Evolutionary conservation across 1,140 invertebrate species (phyloP).

Genomic region (Drosophila mauritiana): DNA sequence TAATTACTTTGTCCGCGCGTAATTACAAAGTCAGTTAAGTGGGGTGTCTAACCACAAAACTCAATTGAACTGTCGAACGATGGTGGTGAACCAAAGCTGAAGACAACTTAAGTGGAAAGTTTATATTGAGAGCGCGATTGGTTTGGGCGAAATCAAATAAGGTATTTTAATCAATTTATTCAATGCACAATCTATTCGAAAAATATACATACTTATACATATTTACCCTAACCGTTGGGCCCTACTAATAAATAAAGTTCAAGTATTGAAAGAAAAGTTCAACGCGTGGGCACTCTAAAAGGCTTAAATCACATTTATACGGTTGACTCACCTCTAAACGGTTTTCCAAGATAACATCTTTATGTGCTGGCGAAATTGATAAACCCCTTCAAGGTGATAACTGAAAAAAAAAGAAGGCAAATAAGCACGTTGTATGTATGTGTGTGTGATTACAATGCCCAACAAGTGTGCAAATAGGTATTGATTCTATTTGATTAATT

Average conservation of each 20-base stretch:
- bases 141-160: background rate
- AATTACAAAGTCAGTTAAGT: conserved; percentile 31
- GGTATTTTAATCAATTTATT: background rate
- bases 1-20: conserved; percentile 33
- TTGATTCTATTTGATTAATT: conserved; percentile 65
- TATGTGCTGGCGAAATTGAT: conserved; percentile 21
- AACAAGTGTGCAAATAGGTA: conserved; percentile 50
- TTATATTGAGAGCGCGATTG: background rate
- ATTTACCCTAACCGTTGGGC: background rate
- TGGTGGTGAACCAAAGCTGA: conserved; percentile 14
- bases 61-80: conserved; percentile 30
- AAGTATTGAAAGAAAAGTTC: too few species aligned
- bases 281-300: too few species aligned
- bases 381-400: conserved; percentile 38
- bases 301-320: conserved; percentile 3
- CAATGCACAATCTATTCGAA: background rate
- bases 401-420: background rate
- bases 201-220: too few species aligned
- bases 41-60: conserved; percentile 28
- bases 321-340: conserved; percentile 23
- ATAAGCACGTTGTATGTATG: background rate
- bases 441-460: conserved; percentile 20
- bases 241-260: background rate
- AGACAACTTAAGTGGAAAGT: conserved; percentile 10
- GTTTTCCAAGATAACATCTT: conserved; percentile 27